phyloP scores from a whole-genome alignment of 2,888 invertebrate genomes.

The Anaspis maculata region DNA sequence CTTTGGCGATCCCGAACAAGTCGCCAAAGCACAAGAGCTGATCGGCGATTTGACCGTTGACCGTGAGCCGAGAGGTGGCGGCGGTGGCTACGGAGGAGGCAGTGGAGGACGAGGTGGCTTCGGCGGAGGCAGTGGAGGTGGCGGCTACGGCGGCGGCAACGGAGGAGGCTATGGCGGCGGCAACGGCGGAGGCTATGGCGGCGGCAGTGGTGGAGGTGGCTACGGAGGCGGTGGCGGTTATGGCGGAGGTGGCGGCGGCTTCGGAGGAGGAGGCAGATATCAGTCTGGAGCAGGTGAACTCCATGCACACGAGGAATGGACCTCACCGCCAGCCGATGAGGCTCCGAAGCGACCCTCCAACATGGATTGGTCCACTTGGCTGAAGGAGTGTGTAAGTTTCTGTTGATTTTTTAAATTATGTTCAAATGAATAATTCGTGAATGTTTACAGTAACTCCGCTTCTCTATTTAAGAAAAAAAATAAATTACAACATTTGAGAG shows the following conservation, averaged over 20 bases:
- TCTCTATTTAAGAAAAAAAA: no score
- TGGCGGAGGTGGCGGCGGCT: neutral
- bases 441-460: no score
- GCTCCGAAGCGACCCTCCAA: no score
- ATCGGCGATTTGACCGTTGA: constrained; percentile 39
- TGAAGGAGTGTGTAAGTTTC: constrained; percentile 42
- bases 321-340: no score
- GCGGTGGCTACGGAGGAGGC: neutral
- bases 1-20: constrained; percentile 35
- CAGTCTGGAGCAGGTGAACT: no score
- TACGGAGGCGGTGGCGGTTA: neutral
- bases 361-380: constrained; percentile 54
- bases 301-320: no score
- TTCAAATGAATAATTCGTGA: no score
- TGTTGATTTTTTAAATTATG: constrained; percentile 1
- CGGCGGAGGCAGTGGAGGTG: neutral
- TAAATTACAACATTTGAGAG: no score
- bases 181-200: neutral
- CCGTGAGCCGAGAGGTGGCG: constrained; percentile 1
- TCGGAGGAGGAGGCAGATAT: no score
- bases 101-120: neutral
- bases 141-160: no score
- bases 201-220: neutral
- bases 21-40: constrained; percentile 37
- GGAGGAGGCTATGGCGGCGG: neutral